A percentile compares a stretch with the other conserved stretches of the same genome.
These are phyloP conservation scores for Copsychus sechellarum DNA, from an alignment of 2,113 vertebrate genomes.

Conservation along the genomic window DNA sequence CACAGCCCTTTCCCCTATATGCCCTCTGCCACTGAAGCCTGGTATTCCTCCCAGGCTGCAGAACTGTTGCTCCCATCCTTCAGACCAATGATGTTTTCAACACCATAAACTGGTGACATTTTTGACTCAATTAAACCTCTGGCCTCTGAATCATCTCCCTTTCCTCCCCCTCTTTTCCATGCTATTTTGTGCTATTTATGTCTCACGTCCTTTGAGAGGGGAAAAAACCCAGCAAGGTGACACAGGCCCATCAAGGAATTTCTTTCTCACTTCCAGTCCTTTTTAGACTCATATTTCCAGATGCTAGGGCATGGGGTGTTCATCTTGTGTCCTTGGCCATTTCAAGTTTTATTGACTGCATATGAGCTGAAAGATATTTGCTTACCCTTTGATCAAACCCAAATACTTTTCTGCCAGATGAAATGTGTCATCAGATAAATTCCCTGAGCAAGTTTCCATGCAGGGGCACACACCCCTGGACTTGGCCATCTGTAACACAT, in stretches of 20 bases:
- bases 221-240: background rate
- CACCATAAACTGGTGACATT: accelerated
- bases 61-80: background rate
- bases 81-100: background rate
- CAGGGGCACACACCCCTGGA: background rate
- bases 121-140: background rate
- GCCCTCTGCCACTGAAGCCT: background rate
- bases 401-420: background rate
- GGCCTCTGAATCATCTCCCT: background rate
- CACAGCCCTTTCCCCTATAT: accelerated
- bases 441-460: background rate
- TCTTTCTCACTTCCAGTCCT: background rate
- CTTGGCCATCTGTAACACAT: background rate
- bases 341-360: conserved; percentile 14
- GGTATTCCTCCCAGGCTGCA: background rate
- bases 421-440: background rate
- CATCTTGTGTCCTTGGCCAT: background rate
- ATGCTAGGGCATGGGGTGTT: background rate
- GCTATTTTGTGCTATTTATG: background rate
- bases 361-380: conserved; percentile 4
- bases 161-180: background rate
- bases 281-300: background rate
- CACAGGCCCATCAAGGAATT: background rate
- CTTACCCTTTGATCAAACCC: conserved; percentile 43
- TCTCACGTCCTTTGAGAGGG: background rate